Evolutionary conservation across 1,140 invertebrate species (phyloP), one percentile per base, ranked within the genome.

Genomic region (Hydropsyche tenuis): DNA sequence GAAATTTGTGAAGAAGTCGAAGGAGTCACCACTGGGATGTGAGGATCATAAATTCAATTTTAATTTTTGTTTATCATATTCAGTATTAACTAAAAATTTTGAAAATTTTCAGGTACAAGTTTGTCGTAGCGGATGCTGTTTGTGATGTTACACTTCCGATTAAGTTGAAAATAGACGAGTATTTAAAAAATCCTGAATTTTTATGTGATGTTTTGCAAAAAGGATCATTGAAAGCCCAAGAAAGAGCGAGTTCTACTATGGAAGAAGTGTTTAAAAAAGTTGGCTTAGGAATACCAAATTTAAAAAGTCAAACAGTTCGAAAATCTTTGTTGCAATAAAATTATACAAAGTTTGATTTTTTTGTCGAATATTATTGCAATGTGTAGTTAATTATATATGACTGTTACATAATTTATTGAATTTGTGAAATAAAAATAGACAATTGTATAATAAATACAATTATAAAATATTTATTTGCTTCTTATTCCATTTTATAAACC

Each of bases 61-160:
- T 6, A 7, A 20, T 5, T 11, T 53, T 1, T 53, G 20, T 53
- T 14, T 53, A 53, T 53, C 18, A 16, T 53, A 18, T 18, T 48
- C 14, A 18, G 9, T 53, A 37, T 42, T 70, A 45, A 53, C n/a
- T 18, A 53, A 18, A 27, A 63, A 60, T 62, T 46, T 77, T 51
- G 4, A 71, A 72, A 20, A 53, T 23, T 81, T 80, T 73, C 78
- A 89, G 89, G 75, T 96, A 94, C 79, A 97, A 97, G 86, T 76
- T 88, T 1, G 77, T 88, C 1, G 87, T 96, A 12, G 91, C 94
- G 5, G 92, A 96, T 72, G 86, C 89, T 16, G 79, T 97, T 2
- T 87, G 91, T 27, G 88, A 91, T 77, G 87, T 89, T 81, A 79
- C 96, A 2, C 85, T 82, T 73, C 94, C 95, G 22, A 94, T 96